A percentile compares a stretch with the other conserved stretches of the same genome.
Conservation (phyloP, 2,888 invertebrate species). For the Meganola albula region DNA sequence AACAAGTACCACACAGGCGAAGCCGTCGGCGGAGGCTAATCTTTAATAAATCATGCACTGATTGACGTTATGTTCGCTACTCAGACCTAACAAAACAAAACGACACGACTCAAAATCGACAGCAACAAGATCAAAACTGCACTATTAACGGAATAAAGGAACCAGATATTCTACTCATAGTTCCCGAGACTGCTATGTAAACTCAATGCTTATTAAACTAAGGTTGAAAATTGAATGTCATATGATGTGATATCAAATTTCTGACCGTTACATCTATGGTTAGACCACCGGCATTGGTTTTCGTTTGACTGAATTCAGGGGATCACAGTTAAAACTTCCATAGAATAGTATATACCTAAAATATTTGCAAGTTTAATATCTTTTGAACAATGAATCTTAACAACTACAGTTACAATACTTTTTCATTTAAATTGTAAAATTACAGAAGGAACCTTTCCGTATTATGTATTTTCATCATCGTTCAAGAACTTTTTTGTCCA, state of each 20-base stretch:
- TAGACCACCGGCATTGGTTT: slow-evolving; percentile 36
- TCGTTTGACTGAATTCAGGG: slow-evolving; percentile 29
- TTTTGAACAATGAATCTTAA: too few relatives aligned
- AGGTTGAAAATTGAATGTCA: slow-evolving; percentile 20
- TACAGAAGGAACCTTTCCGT: too few relatives aligned
- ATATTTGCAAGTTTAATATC: too few relatives aligned
- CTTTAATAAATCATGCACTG: too few relatives aligned
- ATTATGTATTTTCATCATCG: too few relatives aligned
- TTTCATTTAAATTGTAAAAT: too few relatives aligned
- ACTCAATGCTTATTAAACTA: slow-evolving; percentile 9
- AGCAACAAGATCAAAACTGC: slow-evolving; percentile 25
- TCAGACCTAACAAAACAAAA: slow-evolving; percentile 13
- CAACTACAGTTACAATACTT: too few relatives aligned
- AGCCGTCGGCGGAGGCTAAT: too few relatives aligned
- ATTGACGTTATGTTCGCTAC: too few relatives aligned
- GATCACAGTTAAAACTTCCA: slow-evolving; percentile 25
- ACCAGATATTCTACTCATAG: slow-evolving; percentile 30
- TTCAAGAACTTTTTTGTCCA: too few relatives aligned
- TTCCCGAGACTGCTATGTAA: slow-evolving; percentile 8
- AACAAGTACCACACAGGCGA: too few relatives aligned
- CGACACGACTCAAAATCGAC: slow-evolving; percentile 7
- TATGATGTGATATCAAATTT: slow-evolving; percentile 32
- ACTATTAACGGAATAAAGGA: slow-evolving; percentile 28
- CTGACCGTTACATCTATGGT: slow-evolving; percentile 39
- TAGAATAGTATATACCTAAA: too few relatives aligned